Percentiles rank a stretch among this genome's conserved stretches.
Evolutionary conservation across 2,113 vertebrate genomes (phyloP).

Genomic region (Acanthisitta chloris): DNA sequence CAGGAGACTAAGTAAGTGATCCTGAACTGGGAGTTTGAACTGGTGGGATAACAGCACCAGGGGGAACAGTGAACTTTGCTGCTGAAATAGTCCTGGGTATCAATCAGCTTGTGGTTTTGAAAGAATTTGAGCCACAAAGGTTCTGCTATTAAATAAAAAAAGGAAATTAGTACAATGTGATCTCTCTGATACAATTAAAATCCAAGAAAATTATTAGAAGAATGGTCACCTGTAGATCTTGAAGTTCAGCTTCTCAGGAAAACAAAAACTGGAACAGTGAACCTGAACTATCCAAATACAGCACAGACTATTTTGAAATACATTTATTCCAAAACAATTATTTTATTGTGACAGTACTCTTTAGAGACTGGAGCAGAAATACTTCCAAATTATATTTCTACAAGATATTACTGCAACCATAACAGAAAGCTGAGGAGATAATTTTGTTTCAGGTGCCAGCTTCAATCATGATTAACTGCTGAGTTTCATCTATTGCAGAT

Average conservation of each 20-base stretch:
- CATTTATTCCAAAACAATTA: constrained; percentile 9
- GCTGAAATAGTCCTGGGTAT: not conserved
- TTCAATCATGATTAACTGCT: constrained; percentile 52
- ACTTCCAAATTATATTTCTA: constrained; percentile 4
- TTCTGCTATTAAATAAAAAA: not conserved
- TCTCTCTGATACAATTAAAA: not conserved
- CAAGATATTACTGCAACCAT: not conserved
- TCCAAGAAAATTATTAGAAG: not conserved
- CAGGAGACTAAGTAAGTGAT: not conserved
- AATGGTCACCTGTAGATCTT: not conserved
- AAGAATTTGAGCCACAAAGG: not conserved
- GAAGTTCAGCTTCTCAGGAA: not conserved
- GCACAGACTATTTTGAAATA: constrained; percentile 13
- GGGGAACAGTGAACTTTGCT: not conserved
- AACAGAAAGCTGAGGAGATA: not conserved
- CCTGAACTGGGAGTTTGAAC: not conserved
- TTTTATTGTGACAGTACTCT: not conserved
- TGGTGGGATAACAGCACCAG: not conserved
- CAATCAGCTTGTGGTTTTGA: not conserved
- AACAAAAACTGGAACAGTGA: not conserved
- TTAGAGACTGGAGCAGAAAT: constrained; percentile 10
- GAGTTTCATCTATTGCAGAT: constrained; percentile 2
- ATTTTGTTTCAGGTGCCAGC: constrained; percentile 40
- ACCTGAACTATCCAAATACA: not conserved
- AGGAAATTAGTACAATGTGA: not conserved